Evolutionary conservation across 2,797 vertebrate genomes (phyloP), one percentile per base, ranked within the genome.

Genomic region (Chaunax sp.): DNA sequence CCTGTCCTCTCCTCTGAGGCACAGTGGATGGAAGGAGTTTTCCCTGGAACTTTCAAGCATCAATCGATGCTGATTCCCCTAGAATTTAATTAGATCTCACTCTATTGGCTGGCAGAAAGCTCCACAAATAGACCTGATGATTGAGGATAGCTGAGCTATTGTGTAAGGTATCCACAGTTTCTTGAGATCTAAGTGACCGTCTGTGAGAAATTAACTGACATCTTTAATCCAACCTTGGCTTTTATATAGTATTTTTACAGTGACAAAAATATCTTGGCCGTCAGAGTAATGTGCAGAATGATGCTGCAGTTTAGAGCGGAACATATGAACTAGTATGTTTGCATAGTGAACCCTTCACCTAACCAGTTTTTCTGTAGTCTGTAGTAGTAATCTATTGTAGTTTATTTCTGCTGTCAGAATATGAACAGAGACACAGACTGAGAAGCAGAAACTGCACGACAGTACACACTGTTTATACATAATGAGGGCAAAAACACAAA

Each of bases 31-130:
- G 67, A 70, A 69, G 79, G 77, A 82, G 78, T 83, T 88, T 84
- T 88, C 63, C 53, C 30, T 64, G 77, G 83, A 77, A 69, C 86
- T 87, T 77, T 88, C 69, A 76, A 68, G 55, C 56, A 14, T 82
- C 76, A 87, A 80, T 92, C 80, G 66, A 89, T 92, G 65, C 51
- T 41, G 75, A 82, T 85, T 86, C 72, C 82, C 62, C 70, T 70
- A 54, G 87, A 92, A 90, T 88, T 87, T 70, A 80, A 87, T 90
- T 88, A 78, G n/a, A 84, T 67, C 35, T 22, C 37, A 46, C 65
- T 92, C 80, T 65, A 75, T 84, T 77, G 64, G 60, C 30, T 81
- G 85, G 81, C 75, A 69, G 63, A 57, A 66, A 84, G 76, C 75
- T 82, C 87, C 79, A 43, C 75, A 69, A 63, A 56, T 44, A 78